A percentile compares a stretch with the other conserved stretches of the same genome.
phyloP scores from a whole-genome alignment of 2,797 vertebrate genomes.

The Benthosema pterotum region DNA sequence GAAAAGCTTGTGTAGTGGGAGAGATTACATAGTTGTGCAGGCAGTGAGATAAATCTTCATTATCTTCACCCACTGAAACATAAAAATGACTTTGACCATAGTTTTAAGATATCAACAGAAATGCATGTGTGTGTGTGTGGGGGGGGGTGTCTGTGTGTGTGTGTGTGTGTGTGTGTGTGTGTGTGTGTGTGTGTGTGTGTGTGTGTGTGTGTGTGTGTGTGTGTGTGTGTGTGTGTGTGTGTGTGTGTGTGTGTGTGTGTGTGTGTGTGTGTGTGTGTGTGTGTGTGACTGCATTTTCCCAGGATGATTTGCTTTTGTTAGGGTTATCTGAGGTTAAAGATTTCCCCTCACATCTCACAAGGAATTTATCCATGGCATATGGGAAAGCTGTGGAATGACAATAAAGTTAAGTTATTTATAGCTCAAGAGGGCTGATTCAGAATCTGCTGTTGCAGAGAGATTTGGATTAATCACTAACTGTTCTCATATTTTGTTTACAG shows the following conservation, averaged over 20 bases:
- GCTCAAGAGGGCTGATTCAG: slow-evolving; percentile 7
- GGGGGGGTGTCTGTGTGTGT: neutral
- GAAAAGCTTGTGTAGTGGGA: slow-evolving; percentile 36
- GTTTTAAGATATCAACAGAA: slow-evolving; percentile 50
- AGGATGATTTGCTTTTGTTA: slow-evolving; percentile 61
- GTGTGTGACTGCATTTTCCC: slow-evolving; percentile 48
- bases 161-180: too few relatives aligned
- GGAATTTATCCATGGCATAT: slow-evolving; percentile 44
- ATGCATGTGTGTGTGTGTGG: too few relatives aligned
- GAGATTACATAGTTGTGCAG: slow-evolving; percentile 39
- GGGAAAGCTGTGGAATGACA: slow-evolving; percentile 46
- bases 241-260: too few relatives aligned
- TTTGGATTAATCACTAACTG: too few relatives aligned
- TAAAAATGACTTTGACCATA: slow-evolving; percentile 28
- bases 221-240: neutral
- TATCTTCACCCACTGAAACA: slow-evolving; percentile 55
- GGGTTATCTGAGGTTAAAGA: slow-evolving; percentile 42
- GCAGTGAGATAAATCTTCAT: slow-evolving; percentile 43
- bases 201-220: too few relatives aligned
- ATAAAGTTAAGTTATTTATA: slow-evolving; percentile 3
- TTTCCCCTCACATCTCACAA: slow-evolving; percentile 44
- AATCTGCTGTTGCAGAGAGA: slow-evolving; percentile 3
- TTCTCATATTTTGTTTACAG: too few relatives aligned
- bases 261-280: too few relatives aligned
- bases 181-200: too few relatives aligned